These are phyloP conservation scores for Squalus acanthias DNA, from an alignment of 2,797 vertebrate genomes.

Conservation along the genomic window DNA sequence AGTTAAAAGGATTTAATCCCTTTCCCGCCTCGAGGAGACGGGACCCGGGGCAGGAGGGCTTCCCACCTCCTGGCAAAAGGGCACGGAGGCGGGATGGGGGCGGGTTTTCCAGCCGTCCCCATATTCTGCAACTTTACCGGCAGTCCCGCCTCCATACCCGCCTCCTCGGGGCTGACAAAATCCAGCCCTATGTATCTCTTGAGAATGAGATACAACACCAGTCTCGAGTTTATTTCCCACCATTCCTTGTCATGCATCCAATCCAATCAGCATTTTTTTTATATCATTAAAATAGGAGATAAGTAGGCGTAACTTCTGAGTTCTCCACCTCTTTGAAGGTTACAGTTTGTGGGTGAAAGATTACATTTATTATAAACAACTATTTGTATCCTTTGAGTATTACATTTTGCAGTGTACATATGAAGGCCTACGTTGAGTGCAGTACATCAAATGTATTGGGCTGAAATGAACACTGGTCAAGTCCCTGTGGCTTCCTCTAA, in stretches of 20 bases:
- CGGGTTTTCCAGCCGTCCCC: no score
- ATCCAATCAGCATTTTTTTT: background rate
- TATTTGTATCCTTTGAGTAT: background rate
- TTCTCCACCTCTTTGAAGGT: background rate
- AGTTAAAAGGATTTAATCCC: no score
- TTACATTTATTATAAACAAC: background rate
- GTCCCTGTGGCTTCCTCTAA: background rate
- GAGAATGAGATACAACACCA: background rate
- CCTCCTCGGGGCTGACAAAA: no score
- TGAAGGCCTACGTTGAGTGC: background rate
- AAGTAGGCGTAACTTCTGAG: background rate
- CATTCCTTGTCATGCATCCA: background rate
- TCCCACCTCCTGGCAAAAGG: no score
- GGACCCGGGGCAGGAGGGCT: no score
- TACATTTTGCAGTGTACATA: background rate
- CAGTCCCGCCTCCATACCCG: no score
- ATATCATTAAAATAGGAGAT: background rate
- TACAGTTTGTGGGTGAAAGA: background rate
- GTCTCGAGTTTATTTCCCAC: background rate
- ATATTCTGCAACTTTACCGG: no score
- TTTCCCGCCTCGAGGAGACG: no score
- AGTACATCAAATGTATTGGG: background rate
- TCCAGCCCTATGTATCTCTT: no score
- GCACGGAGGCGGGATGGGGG: no score
- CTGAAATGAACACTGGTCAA: background rate